Conservation (phyloP, 2,113 vertebrate genomes). For the Gallinago undulata region DNA sequence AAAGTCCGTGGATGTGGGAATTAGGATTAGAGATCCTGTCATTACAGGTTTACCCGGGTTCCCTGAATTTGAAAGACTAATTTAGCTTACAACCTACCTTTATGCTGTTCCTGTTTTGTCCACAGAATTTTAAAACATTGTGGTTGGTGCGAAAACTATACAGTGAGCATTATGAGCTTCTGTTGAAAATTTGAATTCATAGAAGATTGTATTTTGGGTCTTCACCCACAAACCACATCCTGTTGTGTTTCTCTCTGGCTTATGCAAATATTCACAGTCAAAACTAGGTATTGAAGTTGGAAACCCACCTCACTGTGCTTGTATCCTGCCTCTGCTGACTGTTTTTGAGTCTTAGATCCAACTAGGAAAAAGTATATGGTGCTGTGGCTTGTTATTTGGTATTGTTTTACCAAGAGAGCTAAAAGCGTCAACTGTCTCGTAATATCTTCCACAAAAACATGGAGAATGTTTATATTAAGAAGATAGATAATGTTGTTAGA, state of each 20-base stretch:
- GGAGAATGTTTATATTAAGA: not conserved
- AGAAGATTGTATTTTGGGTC: not conserved
- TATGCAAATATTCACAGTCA: not conserved
- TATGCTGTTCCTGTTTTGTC: not conserved
- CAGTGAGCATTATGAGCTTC: not conserved
- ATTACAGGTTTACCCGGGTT: not conserved
- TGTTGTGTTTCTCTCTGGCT: not conserved
- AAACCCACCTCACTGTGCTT: not conserved
- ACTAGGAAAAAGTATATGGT: not conserved
- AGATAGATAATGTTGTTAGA: not conserved
- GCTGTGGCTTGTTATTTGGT: not conserved
- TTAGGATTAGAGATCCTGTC: not conserved
- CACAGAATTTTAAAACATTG: not conserved
- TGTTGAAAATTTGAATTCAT: not conserved
- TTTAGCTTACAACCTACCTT: not conserved
- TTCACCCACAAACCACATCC: not conserved
- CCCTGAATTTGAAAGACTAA: not conserved
- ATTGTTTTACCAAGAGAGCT: not conserved
- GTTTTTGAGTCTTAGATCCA: not conserved
- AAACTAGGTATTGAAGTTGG: not conserved
- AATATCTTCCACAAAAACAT: not conserved
- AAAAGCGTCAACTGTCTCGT: not conserved
- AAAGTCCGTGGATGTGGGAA: not conserved
- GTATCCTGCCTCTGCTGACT: not conserved
- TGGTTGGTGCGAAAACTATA: not conserved